Evolutionary conservation across 2,113 vertebrate species (phyloP), one percentile per base, ranked within the genome.

Genomic region (Pleuronectes platessa): DNA sequence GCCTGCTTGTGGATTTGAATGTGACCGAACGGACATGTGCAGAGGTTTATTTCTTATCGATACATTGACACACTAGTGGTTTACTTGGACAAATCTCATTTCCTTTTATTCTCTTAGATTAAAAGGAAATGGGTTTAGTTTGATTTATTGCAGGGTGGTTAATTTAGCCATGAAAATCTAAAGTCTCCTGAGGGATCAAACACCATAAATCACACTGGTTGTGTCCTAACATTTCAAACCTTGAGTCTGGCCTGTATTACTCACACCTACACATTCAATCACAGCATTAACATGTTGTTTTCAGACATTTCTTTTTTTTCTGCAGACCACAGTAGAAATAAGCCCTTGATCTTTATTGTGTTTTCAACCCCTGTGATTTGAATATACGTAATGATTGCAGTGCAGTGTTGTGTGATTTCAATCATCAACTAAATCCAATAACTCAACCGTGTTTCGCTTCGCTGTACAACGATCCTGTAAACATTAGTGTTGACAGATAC

Each of bases 401-500:
- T 54, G 8, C 20, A 56, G 21, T 14, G 26, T 35, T 61, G 24
- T 7, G 14, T 27, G 56, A 17, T 61, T 61, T 35, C 5, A 35
- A 20, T 61, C 27, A 59, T 59, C n/a, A 24, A 27, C 27, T 58
- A 26, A 58, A 58, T 58, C 24, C 56, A 58, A 27, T 58, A 13
- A 27, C 23, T 58, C 24, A 17, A 20, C 18, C 49, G 5, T 68
- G 31, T 84, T 61, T 71, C 51, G 24, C 45, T 49, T 42, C 40
- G 11, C 40, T 42, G 40, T 42, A 42, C 45, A 69, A 54, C 75
- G 45, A 77, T 76, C 37, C 67, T 64, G 1, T 79, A 54, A 76
- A 86, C 74, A 88, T 80, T 51, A 31, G 31, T 40, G 31, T 31
- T 76, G 81, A 72, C 71, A 74, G 70, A 78, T 56, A 40, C 40